Base-by-base conservation (phyloP, 2,888 invertebrate genomes). In the Idaea biselata region DNA sequence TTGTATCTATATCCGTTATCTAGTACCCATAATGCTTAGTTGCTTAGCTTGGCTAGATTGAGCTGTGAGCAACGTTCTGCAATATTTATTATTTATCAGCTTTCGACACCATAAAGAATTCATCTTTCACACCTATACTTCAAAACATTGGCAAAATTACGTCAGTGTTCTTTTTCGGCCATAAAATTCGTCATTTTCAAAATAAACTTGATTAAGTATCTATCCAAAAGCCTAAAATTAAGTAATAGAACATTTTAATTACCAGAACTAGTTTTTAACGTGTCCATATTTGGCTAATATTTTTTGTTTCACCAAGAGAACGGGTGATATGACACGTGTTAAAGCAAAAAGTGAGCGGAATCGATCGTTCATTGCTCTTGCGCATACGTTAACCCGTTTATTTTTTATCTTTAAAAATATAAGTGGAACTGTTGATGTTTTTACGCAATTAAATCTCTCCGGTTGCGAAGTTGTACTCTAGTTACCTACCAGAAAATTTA, bases 261-360 rank as follows among this genome's bases (percentile, higher is more conserved):
- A 44, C 44, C 44, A 44, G 8, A 44, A 44, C 44, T 44, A 8
- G 44, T 44, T 44, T 44, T 44, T 44, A 44, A 44, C 44, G 11
- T 11, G 44, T 44, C 44, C 44, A 44, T 44, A 44, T 44, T 44
- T 44, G 44, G 44, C 44, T 44, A 44, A 44, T 44, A 44, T 44
- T 44, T 44, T 44, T 44, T 44, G 44, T 44, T 60, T 68, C 68
- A 65, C 58, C 64, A 68, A 71, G 71, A 71, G 67, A 72, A 70
- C 68, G 72, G 68, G 6, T 44, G 56, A 63, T 64, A 67, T 64
- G 62, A 69, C 69, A 69, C 67, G 63, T 64, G 68, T 72, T 73
- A 65, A 61, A 61, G 68, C 65, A 74, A 79, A 79, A 81, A 83
- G 74, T 74, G 71, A 80, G 68, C 68, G 75, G 71, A 66, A 68